Base-by-base conservation (phyloP, 2,888 invertebrate species). In the Drosophila antonietae region DNA sequence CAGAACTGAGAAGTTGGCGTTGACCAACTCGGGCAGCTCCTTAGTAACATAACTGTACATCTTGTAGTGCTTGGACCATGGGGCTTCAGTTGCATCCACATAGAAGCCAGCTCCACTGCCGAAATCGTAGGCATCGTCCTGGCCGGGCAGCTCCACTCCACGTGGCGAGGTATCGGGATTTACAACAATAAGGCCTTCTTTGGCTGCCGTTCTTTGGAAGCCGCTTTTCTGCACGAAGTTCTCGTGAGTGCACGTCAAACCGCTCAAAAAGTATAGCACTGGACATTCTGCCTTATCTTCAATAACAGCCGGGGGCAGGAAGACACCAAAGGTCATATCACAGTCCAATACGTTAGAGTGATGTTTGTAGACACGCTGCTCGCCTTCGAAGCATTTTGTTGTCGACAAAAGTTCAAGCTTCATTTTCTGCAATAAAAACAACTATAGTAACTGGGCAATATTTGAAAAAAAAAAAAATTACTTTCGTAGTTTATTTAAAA, bases 121-220 rank as follows among this genome's bases (percentile, higher is more conserved):
- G 93, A 99, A 98, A 93, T 99, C 98, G 95, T 97, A 98, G 20
- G 95, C 94, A 41, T 98, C 98, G 90, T 97, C 96, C 93, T 99
- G 98, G 0, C 98, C 98, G 18, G 96, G 95, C 67, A 99, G 95
- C 83, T 97, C 96, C 14, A 97, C 94, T 8, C 97, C 97, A 85
- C 98, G 94, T 1, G 99, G 99, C 80, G 98, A 99, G 0, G 99
- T 99, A 90, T 99, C 99, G 0, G 99, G 98, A 69, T 96, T 96
- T 3, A 99, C 97, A 60, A 99, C 95, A 74, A 98, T 95, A 3
- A 99, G 93, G 0, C 96, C 96, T 90, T 97, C 94, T 89, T 97
- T 94, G 6, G 98, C 95, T 6, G 99, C 99, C 93, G 96, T 96
- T 86, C 95, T 94, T 93, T 99, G 99, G 73, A 97, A 96, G n/a